A percentile compares a stretch with the other conserved stretches of the same genome.
phyloP scores from a whole-genome alignment of 1,140 invertebrate species.

The Lerema accius region DNA sequence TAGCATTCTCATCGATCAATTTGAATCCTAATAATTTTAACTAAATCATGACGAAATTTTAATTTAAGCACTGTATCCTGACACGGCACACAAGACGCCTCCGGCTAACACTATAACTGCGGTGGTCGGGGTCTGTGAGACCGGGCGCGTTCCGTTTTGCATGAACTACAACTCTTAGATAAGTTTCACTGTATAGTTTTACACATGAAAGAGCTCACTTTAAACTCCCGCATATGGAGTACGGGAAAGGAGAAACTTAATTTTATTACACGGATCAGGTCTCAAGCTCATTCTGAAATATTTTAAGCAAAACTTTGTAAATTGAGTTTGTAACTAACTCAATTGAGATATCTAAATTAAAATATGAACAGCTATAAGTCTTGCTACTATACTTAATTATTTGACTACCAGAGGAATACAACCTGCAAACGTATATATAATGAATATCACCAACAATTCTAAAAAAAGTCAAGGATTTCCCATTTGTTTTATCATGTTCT shows the following conservation, averaged over 20 bases:
- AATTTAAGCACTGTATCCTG: too few species aligned
- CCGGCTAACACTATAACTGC: not conserved
- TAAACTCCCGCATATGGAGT: not conserved
- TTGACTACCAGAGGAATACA: too few species aligned
- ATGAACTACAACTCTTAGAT: not conserved
- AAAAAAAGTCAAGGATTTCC: too few species aligned
- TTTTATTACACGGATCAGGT: not conserved
- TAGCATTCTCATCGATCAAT: too few species aligned
- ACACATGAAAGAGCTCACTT: not conserved
- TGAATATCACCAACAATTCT: too few species aligned
- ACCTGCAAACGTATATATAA: too few species aligned
- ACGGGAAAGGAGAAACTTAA: not conserved
- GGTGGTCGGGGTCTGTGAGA: not conserved
- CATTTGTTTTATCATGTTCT: too few species aligned
- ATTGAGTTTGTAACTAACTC: not conserved
- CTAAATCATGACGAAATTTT: too few species aligned
- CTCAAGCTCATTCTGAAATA: not conserved
- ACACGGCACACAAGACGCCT: not conserved
- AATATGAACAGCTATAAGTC: too few species aligned
- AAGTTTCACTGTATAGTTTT: not conserved
- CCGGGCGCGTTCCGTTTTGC: not conserved
- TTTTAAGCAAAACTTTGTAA: not conserved
- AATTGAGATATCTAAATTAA: too few species aligned
- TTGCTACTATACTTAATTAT: too few species aligned
- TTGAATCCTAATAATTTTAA: too few species aligned